These are phyloP conservation scores for Drosophila anomelani DNA, from an alignment of 2,888 invertebrate genomes.

Conservation along the genomic window DNA sequence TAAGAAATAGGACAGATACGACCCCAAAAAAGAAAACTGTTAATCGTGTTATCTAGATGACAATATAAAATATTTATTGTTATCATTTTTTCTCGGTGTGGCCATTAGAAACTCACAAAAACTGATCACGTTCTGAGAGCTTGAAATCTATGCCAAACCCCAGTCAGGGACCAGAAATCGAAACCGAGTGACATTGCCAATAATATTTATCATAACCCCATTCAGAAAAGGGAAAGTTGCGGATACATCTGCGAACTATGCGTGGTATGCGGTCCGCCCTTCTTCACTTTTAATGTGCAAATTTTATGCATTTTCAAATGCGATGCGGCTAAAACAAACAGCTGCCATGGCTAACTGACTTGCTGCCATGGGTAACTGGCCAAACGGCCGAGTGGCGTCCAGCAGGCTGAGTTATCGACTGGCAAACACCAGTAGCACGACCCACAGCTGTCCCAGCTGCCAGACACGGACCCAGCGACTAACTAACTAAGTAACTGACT, in stretches of 20 bases:
- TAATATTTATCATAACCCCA: slow-evolving; percentile 59
- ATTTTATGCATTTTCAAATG: slow-evolving; percentile 69
- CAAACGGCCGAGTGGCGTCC: slow-evolving; percentile 57
- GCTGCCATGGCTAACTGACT: slow-evolving; percentile 49
- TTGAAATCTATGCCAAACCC: slow-evolving; percentile 53
- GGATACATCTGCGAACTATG: slow-evolving; percentile 66
- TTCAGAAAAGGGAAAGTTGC: slow-evolving; percentile 76
- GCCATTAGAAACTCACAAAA: slow-evolving; percentile 47
- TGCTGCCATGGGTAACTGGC: slow-evolving; percentile 66
- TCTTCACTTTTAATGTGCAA: slow-evolving; percentile 52
- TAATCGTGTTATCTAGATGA: not conserved
- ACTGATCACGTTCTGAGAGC: slow-evolving; percentile 29
- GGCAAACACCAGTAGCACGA: slow-evolving; percentile 68
- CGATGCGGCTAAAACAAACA: slow-evolving; percentile 63
- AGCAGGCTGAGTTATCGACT: slow-evolving; percentile 43
- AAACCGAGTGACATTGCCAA: slow-evolving; percentile 43
- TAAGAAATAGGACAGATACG: not conserved
- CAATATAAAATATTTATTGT: not conserved
- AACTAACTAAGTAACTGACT: slow-evolving; percentile 29
- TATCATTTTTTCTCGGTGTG: slow-evolving; percentile 24
- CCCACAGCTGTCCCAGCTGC: slow-evolving; percentile 35
- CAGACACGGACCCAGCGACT: slow-evolving; percentile 27
- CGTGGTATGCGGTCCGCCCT: slow-evolving; percentile 44
- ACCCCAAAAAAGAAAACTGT: not conserved
- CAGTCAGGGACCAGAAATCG: slow-evolving; percentile 5